phyloP scores from a whole-genome alignment of 2,113 vertebrate genomes.

The Paedocypris sp. region DNA sequence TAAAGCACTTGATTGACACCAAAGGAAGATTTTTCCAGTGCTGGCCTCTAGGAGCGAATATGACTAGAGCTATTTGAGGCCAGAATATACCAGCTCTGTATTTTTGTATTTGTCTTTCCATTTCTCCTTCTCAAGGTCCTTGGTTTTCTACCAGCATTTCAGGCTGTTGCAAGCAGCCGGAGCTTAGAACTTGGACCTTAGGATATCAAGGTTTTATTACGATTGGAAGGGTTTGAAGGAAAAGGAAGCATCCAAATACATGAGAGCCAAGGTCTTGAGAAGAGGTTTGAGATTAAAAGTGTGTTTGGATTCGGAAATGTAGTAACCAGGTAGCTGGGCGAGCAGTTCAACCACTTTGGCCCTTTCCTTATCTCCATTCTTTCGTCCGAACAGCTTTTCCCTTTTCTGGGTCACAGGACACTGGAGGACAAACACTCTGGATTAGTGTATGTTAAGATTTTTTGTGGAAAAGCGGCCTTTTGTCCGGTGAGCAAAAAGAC shows the following conservation, averaged over 20 bases:
- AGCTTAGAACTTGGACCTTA: conserved; percentile 2
- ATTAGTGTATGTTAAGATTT: too few relatives aligned
- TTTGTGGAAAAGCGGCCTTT: too few relatives aligned
- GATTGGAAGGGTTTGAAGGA: neutral
- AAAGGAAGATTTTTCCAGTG: conserved; percentile 65
- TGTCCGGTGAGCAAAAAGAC: too few relatives aligned
- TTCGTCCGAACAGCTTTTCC: too few relatives aligned
- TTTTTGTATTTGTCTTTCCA: conserved; percentile 13
- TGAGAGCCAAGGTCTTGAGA: neutral
- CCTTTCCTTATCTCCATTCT: too few relatives aligned
- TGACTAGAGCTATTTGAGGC: conserved; percentile 66
- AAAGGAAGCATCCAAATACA: neutral
- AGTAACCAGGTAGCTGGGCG: too few relatives aligned
- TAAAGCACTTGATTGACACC: conserved; percentile 67
- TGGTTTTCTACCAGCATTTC: neutral
- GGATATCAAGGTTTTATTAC: conserved; percentile 17
- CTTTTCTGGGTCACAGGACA: too few relatives aligned
- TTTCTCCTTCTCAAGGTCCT: neutral
- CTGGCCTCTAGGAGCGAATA: conserved; percentile 60
- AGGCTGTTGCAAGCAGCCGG: conserved; percentile 3
- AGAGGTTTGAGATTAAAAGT: neutral
- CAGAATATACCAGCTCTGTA: conserved; percentile 55
- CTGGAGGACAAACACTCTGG: too few relatives aligned
- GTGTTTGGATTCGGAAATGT: conserved; percentile 52
- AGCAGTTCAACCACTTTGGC: too few relatives aligned